These are phyloP conservation scores for Drosophila kambysellisi DNA, from an alignment of 2,888 invertebrate species.

Conservation along the genomic window DNA sequence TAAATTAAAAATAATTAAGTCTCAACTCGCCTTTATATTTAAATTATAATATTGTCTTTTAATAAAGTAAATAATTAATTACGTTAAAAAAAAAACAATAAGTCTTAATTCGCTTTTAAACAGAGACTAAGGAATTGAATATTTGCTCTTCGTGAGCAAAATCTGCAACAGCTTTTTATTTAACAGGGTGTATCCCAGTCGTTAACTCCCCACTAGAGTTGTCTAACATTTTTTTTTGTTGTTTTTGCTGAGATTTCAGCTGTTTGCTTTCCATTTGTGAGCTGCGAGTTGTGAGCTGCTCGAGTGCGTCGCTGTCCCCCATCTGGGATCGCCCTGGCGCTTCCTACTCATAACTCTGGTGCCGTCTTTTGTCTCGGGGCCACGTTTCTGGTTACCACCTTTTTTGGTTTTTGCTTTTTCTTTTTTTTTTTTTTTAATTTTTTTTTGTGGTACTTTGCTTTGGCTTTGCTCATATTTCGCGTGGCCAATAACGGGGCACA, in stretches of 20 bases:
- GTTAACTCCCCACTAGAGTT: neutral
- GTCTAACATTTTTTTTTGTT: neutral
- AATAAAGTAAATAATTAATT: no score
- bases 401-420: constrained; percentile 25
- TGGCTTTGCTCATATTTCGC: constrained; percentile 68
- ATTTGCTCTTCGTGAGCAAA: neutral
- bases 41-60: neutral
- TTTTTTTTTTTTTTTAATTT: neutral
- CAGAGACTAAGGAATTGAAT: neutral
- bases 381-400: constrained; percentile 60
- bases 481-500: constrained; percentile 65
- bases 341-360: constrained; percentile 57
- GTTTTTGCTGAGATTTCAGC: constrained; percentile 43
- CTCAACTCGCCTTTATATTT: neutral
- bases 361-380: constrained; percentile 32
- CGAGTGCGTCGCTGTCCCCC: constrained; percentile 30
- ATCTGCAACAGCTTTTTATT: neutral
- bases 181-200: neutral
- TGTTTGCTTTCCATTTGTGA: constrained; percentile 68
- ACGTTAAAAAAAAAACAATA: neutral
- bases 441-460: constrained; percentile 19
- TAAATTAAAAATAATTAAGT: neutral
- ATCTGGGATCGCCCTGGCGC: constrained; percentile 37
- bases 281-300: constrained; percentile 36
- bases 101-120: neutral